Base-by-base conservation (phyloP, 30 jellyfish, hydroid and myxozoan genomes). In the Hydractinia symbiolongicarpus region DNA sequence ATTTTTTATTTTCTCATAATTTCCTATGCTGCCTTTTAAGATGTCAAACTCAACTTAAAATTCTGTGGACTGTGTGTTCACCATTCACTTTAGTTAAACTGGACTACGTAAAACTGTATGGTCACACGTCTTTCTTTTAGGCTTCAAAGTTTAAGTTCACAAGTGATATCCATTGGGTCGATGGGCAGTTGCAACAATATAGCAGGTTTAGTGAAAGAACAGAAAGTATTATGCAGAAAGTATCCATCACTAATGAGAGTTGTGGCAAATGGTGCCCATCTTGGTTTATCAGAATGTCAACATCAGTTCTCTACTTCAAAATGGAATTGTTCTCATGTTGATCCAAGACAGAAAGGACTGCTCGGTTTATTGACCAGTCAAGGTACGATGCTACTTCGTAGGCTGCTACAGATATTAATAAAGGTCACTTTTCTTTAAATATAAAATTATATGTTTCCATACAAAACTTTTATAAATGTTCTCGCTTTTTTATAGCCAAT, bases 271-370 rank as follows among this genome's bases (percentile, higher is more conserved):
- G 97, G 97, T 8, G 97, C 97, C 1, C 74, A 84, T 16, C 85
- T 69, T 21, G 97, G 93, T 5, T 70, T 90, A 67, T 57, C 49
- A n/a, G 97, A 90, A 83, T 90, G 97, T 76, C 97, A 90, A 74
- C 73, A 84, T 61, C 97, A 90, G 82, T 90, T 90, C 67, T 72
- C 95, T 55, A 62, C 15, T 20, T 73, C 79, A 9, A 82, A 93
- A 64, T 90, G 97, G 97, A 90, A 90, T 60, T 90, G 97, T 68
- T 90, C 97, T 10, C 83, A 79, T 61, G 67, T 61, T 8, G 87
- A 79, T 61, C 87, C 30, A 61, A 62, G 82, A 61, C 67, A 79
- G 21, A 79, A 68, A 61, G 67, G 66, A 8, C 20, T 79, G 50
- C 87, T 79, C 51, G 87, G 87, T 13, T 6, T 57, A 15, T 49